Evolutionary conservation across 2,888 invertebrate species (phyloP).

Genomic region (Corythucha ciliata): DNA sequence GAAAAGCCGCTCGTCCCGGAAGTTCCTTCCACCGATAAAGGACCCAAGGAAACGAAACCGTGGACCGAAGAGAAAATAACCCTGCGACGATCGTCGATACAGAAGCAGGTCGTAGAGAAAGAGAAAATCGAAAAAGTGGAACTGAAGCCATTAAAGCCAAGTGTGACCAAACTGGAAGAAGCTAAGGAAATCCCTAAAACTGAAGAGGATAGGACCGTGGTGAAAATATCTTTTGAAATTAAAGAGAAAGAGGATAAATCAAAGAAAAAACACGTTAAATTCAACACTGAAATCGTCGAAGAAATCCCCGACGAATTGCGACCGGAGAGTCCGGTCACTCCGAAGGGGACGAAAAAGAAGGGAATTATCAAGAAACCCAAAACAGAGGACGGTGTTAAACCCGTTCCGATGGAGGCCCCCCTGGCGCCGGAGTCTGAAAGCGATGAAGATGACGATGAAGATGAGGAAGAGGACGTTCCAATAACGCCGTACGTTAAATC

Average conservation of each 20-base stretch:
- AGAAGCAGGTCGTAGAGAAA: slow-evolving; percentile 31
- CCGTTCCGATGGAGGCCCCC: slow-evolving; percentile 26
- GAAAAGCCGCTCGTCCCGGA: no score
- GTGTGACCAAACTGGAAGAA: slow-evolving; percentile 3
- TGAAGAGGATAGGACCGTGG: slow-evolving; percentile 17
- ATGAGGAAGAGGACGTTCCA: slow-evolving; percentile 26
- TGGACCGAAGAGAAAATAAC: slow-evolving; percentile 41
- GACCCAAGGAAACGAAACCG: slow-evolving; percentile 34
- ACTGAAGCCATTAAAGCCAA: not conserved
- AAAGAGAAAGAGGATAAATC: slow-evolving; percentile 14
- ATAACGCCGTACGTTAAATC: slow-evolving; percentile 17
- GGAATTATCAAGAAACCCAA: slow-evolving; percentile 31
- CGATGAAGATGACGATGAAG: slow-evolving; percentile 26
- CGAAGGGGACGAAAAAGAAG: slow-evolving; percentile 25
- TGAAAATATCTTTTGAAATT: slow-evolving; percentile 21
- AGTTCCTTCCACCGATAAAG: not conserved
- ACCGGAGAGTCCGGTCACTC: slow-evolving; percentile 24
- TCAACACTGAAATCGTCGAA: slow-evolving; percentile 41
- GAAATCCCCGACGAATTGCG: slow-evolving; percentile 33
- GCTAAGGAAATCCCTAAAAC: slow-evolving; percentile 7
- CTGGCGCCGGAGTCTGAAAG: slow-evolving; percentile 33
- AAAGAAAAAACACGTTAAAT: slow-evolving; percentile 31
- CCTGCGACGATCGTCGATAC: slow-evolving; percentile 39
- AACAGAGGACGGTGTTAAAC: slow-evolving; percentile 18
- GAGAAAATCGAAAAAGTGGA: slow-evolving; percentile 3